Base-by-base conservation (phyloP, 2,113 vertebrate species). In the Trichomycterus rosablanca region DNA sequence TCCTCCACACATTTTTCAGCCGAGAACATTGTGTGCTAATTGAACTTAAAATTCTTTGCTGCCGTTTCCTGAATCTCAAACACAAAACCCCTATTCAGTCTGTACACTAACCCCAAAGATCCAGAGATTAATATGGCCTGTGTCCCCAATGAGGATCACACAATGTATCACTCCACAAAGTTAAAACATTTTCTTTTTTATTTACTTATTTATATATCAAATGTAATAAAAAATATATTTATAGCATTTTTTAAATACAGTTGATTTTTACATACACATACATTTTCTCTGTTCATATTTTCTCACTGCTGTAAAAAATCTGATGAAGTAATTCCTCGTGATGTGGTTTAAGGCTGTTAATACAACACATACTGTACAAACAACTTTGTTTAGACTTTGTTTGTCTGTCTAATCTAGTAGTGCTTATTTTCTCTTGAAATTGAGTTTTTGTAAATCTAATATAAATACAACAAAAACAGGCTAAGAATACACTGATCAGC, bases 1-100 rank as follows among this genome's bases (percentile, higher is more conserved):
- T 66, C 77, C 73, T 50, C 4, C 28, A 32, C 52, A 64, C 63
- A 84, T 75, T 74, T 71, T 71, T 74, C 23, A 46, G 76, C 59
- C 18, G 39, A 66, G 66, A 78, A 69, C n/a, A 78, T 74, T 72
- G 60, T 69, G 56, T 61, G 60, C 70, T 76, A 83, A 83, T 55
- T 77, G 66, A 78, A 77, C 84, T 77, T 60, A 28, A 61, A 59
- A 67, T 45, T 6, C 71, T 82, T 73, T 1, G 12, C 18, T 35
- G 28, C 30, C 35, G 30, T 70, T 53, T 19, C 45, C 51, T 45
- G 49, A 43, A 24, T 56, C 35, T 34, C 15, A 22, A 35, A 39
- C 43, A 74, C 69, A 74, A 74, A 70, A 66, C 34, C 15, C 18
- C 26, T 57, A 71, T 81, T 83, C 75, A 79, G 67, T 11, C 4